phyloP scores from a whole-genome alignment of 2,888 invertebrate genomes.

The Melinaea menophilus region DNA sequence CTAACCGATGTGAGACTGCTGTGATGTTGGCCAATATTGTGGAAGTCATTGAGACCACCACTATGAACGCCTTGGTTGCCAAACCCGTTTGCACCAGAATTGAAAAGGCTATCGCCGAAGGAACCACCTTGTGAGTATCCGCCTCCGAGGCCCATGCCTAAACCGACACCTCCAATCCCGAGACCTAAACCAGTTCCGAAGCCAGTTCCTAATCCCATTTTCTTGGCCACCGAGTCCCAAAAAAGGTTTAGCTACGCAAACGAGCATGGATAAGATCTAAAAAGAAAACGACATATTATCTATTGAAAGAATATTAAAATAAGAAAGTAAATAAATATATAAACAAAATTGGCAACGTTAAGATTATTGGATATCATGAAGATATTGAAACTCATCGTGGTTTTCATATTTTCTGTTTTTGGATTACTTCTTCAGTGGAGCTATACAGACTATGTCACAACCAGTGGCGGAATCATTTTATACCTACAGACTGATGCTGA shows the following conservation, averaged over 20 bases:
- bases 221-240: too few species aligned
- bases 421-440: not conserved
- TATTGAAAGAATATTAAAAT: too few species aligned
- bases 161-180: constrained; percentile 11
- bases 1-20: constrained; percentile 31
- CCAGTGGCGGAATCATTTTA: not conserved
- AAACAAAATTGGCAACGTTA: too few species aligned
- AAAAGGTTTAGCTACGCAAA: too few species aligned
- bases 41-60: constrained; percentile 23
- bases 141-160: not conserved
- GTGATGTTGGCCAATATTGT: constrained; percentile 30
- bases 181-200: constrained; percentile 11
- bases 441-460: not conserved
- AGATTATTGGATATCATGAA: too few species aligned
- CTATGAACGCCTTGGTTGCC: constrained; percentile 23
- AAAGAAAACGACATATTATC: not conserved
- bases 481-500: not conserved
- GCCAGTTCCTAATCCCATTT: not conserved
- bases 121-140: constrained; percentile 18
- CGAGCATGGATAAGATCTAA: too few species aligned
- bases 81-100: constrained; percentile 24
- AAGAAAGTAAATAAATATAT: too few species aligned
- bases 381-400: too few species aligned
- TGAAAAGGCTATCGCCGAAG: constrained; percentile 17
- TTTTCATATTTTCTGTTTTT: constrained; percentile 1